Conservation (phyloP, 2,888 invertebrate species). For the Drosophila robusta region DNA sequence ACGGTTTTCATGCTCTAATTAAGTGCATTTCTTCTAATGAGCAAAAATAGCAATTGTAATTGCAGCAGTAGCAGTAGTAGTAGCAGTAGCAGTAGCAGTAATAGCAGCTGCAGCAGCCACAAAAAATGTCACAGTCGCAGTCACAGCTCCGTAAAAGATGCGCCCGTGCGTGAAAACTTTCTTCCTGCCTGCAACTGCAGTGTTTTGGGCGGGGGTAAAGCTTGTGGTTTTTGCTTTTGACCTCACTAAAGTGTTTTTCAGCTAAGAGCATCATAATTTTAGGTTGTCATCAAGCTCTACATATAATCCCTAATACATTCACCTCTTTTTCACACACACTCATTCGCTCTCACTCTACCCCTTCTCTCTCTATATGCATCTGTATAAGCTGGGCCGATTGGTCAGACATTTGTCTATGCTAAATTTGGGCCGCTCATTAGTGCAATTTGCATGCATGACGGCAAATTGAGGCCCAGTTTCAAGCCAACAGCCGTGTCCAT, state of each 20-base stretch:
- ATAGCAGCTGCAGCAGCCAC: conserved; percentile 20
- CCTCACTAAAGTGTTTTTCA: conserved; percentile 47
- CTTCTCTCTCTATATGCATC: neutral
- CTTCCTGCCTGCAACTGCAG: conserved; percentile 16
- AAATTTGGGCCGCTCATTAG: conserved; percentile 77
- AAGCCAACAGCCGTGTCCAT: conserved; percentile 52
- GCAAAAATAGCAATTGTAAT: conserved; percentile 72
- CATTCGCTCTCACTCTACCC: no score
- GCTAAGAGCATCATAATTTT: conserved; percentile 32
- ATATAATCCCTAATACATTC: neutral
- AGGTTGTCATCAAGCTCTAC: conserved; percentile 14
- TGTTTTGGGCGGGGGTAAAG: neutral
- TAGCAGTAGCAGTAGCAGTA: conserved; percentile 1
- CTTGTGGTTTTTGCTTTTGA: conserved; percentile 30
- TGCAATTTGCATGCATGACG: conserved; percentile 79
- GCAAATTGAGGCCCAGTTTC: conserved; percentile 67
- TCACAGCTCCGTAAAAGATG: conserved; percentile 52
- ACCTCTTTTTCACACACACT: no score
- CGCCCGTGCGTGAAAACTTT: conserved; percentile 71
- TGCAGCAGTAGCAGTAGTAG: conserved; percentile 27
- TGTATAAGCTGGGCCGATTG: conserved; percentile 26
- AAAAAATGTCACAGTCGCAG: conserved; percentile 17
- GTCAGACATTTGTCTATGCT: conserved; percentile 70
- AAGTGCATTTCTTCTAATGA: conserved; percentile 80
- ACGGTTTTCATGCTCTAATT: conserved; percentile 73